Base-by-base conservation (phyloP, 2,113 vertebrate species). In the Etia nguti region DNA sequence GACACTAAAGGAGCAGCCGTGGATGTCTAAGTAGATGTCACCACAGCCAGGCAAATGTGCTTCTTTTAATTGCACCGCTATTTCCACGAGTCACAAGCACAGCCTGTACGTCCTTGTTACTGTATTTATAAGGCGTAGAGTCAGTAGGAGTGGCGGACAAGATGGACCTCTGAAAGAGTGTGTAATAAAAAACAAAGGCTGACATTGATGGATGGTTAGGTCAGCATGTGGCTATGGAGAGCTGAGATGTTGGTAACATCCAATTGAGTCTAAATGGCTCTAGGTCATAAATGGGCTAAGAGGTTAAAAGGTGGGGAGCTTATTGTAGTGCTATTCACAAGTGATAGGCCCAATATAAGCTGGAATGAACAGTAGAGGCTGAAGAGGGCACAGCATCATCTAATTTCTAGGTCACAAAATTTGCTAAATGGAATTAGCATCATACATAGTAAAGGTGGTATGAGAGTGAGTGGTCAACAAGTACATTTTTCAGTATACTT, bases 181-280 rank as follows among this genome's bases (percentile, higher is more conserved):
- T 86, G 91, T 92, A 92, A 94, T 93, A 94, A 92, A 93, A 94
- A 89, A 92, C 83, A 93, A 90, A 90, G 92, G 90, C 90, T 6
- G 90, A 93, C 86, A 92, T 57, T 95, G 94, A 95, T 94, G 89
- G 93, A 95, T 95, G 91, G 86, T 82, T 43, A 31, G 94, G 95
- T 95, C 94, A 95, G 70, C 11, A 4, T 70, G 81, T 88, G 91
- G 94, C 92, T 92, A 83, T 82, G 82, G 86, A 93, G 82, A 92
- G 91, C 90, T 85, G 92, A 94, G 89, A 89, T 93, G 93, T 90
- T 95, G 94, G 92, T 95, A 95, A 94, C 93, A 94, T 94, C 91
- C 92, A 96, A 95, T 96, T 93, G 92, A 95, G 94, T 95, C 88
- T 91, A 94, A 94, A 96, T 94, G 95, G 91, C 92, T 89, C 80